phyloP scores from a whole-genome alignment of 1,140 invertebrate genomes.

The Oryctes rhinoceros region DNA sequence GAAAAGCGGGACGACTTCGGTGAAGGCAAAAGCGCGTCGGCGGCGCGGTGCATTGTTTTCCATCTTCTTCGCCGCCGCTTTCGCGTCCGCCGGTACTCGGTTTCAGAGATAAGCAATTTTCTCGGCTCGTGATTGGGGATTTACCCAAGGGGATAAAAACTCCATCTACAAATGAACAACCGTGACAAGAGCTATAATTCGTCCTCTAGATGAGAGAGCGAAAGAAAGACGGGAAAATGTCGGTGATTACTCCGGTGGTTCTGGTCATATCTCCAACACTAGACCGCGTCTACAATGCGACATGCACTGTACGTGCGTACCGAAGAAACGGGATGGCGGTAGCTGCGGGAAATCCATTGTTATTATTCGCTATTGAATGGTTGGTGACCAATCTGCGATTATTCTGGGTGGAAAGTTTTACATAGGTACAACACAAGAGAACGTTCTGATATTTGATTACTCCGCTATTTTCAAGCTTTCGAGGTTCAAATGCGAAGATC shows the following conservation, averaged over 20 bases:
- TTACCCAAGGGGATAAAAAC: constrained; percentile 73
- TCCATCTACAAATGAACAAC: constrained; percentile 78
- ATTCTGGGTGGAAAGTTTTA: too few species aligned
- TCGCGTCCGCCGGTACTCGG: constrained; percentile 45
- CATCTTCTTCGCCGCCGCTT: constrained; percentile 39
- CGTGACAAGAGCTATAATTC: constrained; percentile 78
- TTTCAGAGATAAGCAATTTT: constrained; percentile 69
- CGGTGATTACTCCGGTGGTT: constrained; percentile 16
- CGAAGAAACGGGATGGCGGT: too few species aligned
- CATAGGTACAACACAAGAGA: too few species aligned
- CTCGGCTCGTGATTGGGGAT: constrained; percentile 76
- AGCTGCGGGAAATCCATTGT: too few species aligned
- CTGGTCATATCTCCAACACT: constrained; percentile 9
- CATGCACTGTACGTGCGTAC: too few species aligned
- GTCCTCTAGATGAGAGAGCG: constrained; percentile 59
- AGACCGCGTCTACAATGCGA: background rate
- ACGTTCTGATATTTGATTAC: too few species aligned
- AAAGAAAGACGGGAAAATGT: constrained; percentile 49
- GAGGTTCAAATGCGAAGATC: too few species aligned
- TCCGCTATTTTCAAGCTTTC: too few species aligned
- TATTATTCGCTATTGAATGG: too few species aligned
- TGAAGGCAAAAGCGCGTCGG: constrained; percentile 35
- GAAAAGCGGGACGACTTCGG: constrained; percentile 37
- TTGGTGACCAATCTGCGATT: too few species aligned
- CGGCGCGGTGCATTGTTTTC: constrained; percentile 50